Percentiles rank a stretch among this genome's conserved stretches.
Evolutionary conservation across 2,888 invertebrate genomes (phyloP).

Genomic region (Resseliella maxima): DNA sequence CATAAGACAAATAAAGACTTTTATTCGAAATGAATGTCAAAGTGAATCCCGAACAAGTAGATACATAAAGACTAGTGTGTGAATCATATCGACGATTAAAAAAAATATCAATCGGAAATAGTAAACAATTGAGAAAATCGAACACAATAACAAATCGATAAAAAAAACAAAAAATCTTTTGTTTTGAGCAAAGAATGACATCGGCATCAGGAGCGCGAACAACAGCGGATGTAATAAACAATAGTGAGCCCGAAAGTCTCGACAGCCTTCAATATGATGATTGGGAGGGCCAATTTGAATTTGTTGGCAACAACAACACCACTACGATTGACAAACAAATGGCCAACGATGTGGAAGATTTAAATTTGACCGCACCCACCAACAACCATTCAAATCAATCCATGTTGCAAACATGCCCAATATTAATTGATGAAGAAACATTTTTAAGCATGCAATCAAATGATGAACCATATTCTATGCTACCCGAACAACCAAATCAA

Average conservation of each 20-base stretch:
- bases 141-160: not conserved
- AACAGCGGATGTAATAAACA: conserved; percentile 61
- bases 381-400: not conserved
- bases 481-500: conserved; percentile 65
- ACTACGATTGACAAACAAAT: conserved; percentile 68
- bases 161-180: not conserved
- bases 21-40: conserved; percentile 10
- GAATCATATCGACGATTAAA: not conserved
- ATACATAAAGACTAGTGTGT: not conserved
- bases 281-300: conserved; percentile 91
- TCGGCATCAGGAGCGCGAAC: conserved; percentile 5
- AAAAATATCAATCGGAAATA: not conserved
- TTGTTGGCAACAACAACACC: conserved; percentile 72
- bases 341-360: conserved; percentile 59
- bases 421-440: conserved; percentile 67
- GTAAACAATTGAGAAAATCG: not conserved
- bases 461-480: conserved; percentile 61
- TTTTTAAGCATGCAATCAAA: conserved; percentile 68
- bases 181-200: conserved; percentile 57
- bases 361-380: conserved; percentile 52
- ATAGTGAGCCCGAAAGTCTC: conserved; percentile 70
- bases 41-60: not conserved
- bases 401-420: conserved; percentile 63
- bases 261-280: conserved; percentile 84
- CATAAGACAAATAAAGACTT: not conserved